Evolutionary conservation across 2,797 vertebrate species (phyloP).

Genomic region (Coccyzus lansbergi): DNA sequence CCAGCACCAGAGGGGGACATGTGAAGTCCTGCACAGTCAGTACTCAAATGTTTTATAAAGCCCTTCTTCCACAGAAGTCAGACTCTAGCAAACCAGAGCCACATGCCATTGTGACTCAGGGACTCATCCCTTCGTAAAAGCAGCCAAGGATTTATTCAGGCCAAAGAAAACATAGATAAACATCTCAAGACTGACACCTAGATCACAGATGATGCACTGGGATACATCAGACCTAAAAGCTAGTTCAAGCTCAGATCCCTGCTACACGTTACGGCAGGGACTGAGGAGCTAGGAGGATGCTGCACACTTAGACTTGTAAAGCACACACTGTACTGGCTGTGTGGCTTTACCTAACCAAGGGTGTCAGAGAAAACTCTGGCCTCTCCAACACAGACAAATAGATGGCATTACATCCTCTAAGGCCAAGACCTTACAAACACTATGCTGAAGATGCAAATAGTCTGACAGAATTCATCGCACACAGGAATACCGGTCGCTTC

Average conservation of each 20-base stretch:
- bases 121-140: background rate
- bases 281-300: background rate
- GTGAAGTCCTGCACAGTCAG: background rate
- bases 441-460: background rate
- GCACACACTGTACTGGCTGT: background rate
- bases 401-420: background rate
- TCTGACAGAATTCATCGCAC: background rate
- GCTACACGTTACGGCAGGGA: background rate
- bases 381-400: background rate
- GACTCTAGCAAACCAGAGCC: background rate
- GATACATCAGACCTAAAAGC: background rate
- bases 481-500: rapidly evolving
- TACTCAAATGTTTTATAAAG: background rate
- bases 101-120: background rate
- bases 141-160: background rate
- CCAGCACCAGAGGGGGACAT: background rate
- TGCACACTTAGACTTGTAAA: background rate
- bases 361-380: background rate
- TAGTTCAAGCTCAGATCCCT: background rate
- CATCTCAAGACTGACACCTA: background rate
- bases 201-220: background rate
- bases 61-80: background rate
- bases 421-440: background rate
- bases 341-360: background rate
- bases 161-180: background rate